Conservation (phyloP, 2,888 invertebrate species). For the Melanotus villosus region DNA sequence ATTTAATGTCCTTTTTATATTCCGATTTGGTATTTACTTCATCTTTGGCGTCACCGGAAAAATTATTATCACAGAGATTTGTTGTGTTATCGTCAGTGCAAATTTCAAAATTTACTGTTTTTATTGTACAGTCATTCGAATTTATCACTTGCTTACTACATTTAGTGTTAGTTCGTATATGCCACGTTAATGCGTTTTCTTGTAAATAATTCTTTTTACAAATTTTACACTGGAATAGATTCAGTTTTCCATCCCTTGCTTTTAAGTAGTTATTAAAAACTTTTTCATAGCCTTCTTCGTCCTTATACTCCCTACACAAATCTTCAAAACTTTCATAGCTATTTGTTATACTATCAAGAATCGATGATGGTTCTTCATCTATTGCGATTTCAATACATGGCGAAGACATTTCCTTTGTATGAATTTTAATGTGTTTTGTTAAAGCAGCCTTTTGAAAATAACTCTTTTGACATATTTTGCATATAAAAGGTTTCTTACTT, state of each 20-base stretch:
- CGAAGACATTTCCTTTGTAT: constrained; percentile 50
- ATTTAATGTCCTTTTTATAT: constrained; percentile 1
- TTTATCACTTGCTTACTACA: no score
- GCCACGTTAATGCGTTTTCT: no score
- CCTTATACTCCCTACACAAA: not conserved
- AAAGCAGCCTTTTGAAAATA: constrained; percentile 46
- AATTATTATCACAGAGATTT: no score
- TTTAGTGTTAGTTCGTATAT: no score
- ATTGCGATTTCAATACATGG: no score
- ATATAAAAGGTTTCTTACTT: constrained; percentile 33
- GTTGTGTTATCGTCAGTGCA: no score
- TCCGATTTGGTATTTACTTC: not conserved
- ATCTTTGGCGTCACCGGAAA: not conserved
- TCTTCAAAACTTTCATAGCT: not conserved
- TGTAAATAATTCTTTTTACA: no score
- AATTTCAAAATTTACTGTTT: no score
- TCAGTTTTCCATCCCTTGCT: not conserved
- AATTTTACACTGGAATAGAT: no score
- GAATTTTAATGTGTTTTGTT: constrained; percentile 44
- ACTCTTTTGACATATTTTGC: constrained; percentile 46
- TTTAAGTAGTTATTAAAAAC: constrained; percentile 13
- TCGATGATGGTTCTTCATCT: no score
- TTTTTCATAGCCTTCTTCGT: constrained; percentile 5
- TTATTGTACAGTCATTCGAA: no score
- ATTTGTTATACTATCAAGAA: no score